Base-by-base conservation (phyloP, 1,140 invertebrate genomes). In the Planococcus citri region DNA sequence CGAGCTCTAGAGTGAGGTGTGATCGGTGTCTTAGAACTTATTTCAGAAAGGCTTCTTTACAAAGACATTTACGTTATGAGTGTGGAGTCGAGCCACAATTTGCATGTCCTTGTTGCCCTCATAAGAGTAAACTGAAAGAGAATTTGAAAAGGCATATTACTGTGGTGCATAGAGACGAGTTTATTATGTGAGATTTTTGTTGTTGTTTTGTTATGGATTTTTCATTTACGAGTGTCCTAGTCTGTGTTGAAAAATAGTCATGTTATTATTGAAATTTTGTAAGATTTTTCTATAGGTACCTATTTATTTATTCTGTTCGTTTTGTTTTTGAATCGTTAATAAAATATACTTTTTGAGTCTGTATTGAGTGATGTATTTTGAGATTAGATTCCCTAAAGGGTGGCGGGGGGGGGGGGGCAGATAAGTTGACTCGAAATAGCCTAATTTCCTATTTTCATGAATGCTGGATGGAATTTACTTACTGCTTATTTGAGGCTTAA, bases 81-180 rank as follows among this genome's bases (percentile, higher is more conserved):
- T 79, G 78, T 72, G 77, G 77, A 27, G 72, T 75, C 38, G 74
- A 75, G 27, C 77, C 77, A 8, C 75, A 78, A 71, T 79, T 79
- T 71, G 73, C 73, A 0, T 80, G 78, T 72, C 71, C 73, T 24
- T 71, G 75, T 38, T 79, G 78, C 72, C 37, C 51, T 37, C 78
- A 79, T 68, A 76, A 76, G 24, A 78, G 77, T 57, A 80, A 81
- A 73, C 76, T 79, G 71, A 79, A 79, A 70, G 78, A 77, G 58
- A 78, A 82, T 71, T 75, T 83, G 12, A 77, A 78, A 60, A 75
- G 78, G 8, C 81, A 83, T 70, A 72, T 77, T 60, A 3, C n/a
- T n/a, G n/a, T n/a, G n/a, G 69, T 72, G 17, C 73, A 74, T 25
- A 70, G 33, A 22, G 27, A 10, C 2, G 14, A n/a, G 25, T 6